Base-by-base conservation (phyloP, 1,140 invertebrate species). In the Drosophila sturtevanti region DNA sequence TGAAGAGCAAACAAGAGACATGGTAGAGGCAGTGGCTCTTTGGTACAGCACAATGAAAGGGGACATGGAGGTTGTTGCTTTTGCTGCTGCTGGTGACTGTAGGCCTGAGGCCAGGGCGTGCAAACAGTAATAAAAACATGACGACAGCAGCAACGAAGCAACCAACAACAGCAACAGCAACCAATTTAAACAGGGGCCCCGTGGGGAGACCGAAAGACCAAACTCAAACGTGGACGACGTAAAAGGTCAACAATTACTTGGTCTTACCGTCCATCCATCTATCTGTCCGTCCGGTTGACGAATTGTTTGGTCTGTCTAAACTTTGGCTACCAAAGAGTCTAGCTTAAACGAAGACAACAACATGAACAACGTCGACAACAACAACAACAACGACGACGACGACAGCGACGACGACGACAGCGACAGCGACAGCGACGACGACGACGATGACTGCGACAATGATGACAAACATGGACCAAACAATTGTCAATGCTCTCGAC, bases 181-280 rank as follows among this genome's bases (percentile, higher is more conserved):
- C 51, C 73, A 68, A 78, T 71, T 72, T 70, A 78, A 78, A 72
- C 63, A 72, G 76, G 66, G 76, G 64, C 60, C 68, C 67, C 68
- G 68, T 44, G 66, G 70, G 44, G 54, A 55, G 67, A 56, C 51
- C 10, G 61, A 64, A 70, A 73, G 73, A 56, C 70, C 68, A 62
- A 76, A 81, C 60, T 74, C 71, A 79, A 87, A 87, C 84, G 71
- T 87, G 79, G 74, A 63, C 68, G 72, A 89, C 84, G 85, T 89
- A 89, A 89, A 89, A 89, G 84, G 84, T 89, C 84, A 89, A 89
- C 84, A 89, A 89, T 89, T 89, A 89, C 84, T 87, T 87, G 82
- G 62, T 72, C 72, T 64, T 67, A 68, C 67, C 34, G 79, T 67
- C 73, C 38, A 62, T 68, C 48, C 34, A 64, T 81, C 66, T 5